Evolutionary conservation across 2,797 vertebrate species (phyloP), one percentile per base, ranked within the genome.

Genomic region (Eulemur coronatus): DNA sequence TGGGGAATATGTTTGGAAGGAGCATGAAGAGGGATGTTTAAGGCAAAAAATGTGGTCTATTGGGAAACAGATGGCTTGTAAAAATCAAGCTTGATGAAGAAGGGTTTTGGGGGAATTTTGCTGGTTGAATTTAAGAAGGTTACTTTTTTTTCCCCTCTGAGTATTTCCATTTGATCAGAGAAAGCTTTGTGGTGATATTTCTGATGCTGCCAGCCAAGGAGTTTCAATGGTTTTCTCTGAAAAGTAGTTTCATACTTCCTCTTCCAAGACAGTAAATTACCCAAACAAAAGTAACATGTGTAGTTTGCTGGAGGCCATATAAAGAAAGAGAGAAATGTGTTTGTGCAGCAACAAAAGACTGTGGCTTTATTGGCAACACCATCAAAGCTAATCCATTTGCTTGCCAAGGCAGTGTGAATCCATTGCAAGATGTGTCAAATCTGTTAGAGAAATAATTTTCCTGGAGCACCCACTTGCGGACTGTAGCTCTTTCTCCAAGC

Each of bases 191-290:
- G 94, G 96, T 90, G 92, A 96, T 97, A 97, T 94, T 97, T 96
- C 95, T 91, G 87, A 85, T 91, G 75, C 80, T 96, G 95, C 75
- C 93, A 97, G 97, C 93, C 89, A 80, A 93, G 80, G 84, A 95
- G 79, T 97, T 94, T 96, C 96, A 92, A 95, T 89, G 95, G 90
- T 95, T 96, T 96, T 81, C 96, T 97, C 96, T 96, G 94, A 97
- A 97, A 98, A 97, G 92, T 96, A 89, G 91, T 97, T 97, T 97
- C 97, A 97, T 97, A 96, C 96, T 98, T 97, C 93, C 96, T 96
- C 97, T 97, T 97, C 96, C 96, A 97, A 96, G 93, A 97, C 97
- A 96, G 96, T 97, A 97, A 98, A 97, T 97, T 97, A 97, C 91
- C 93, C 98, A 96, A 96, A 96, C 96, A 97, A 97, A 98, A 97